phyloP scores from a whole-genome alignment of 2,888 invertebrate genomes.

The Fragum sueziense region DNA sequence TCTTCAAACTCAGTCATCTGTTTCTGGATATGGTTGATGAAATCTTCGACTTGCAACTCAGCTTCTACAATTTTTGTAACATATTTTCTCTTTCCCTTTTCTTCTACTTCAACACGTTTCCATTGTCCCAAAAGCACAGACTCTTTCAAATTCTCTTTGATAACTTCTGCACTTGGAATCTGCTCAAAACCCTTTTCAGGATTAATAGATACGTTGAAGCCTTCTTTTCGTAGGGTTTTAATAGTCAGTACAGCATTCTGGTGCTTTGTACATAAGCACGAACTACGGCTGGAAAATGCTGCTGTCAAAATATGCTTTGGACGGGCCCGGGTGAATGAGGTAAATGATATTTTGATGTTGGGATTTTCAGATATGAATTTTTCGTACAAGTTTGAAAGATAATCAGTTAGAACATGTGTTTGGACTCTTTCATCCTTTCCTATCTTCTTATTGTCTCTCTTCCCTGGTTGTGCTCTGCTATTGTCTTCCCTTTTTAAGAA shows the following conservation, averaged over 20 bases:
- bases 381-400: slow-evolving; percentile 30
- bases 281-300: slow-evolving; percentile 20
- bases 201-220: slow-evolving; percentile 17
- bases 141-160: background rate
- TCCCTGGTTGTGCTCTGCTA: slow-evolving; percentile 28
- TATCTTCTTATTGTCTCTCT: slow-evolving; percentile 26
- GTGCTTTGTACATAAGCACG: slow-evolving; percentile 44
- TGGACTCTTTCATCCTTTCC: slow-evolving; percentile 19
- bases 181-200: slow-evolving; percentile 30
- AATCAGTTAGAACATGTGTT: slow-evolving; percentile 28
- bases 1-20: background rate
- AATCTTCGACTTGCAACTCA: slow-evolving; percentile 6
- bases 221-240: slow-evolving; percentile 11
- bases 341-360: slow-evolving; percentile 24
- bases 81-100: slow-evolving; percentile 27
- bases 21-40: slow-evolving; percentile 1
- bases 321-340: slow-evolving; percentile 30
- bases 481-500: slow-evolving; percentile 41
- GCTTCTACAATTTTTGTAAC: slow-evolving; percentile 24
- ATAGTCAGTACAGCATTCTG: slow-evolving; percentile 31
- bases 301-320: slow-evolving; percentile 22
- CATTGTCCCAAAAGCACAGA: slow-evolving; percentile 27
- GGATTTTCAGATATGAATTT: slow-evolving; percentile 36
- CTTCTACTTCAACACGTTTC: slow-evolving; percentile 35
- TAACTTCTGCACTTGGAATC: background rate